Evolutionary conservation across 1,140 invertebrate genomes (phyloP).

Genomic region (Bombus vancouverensis): DNA sequence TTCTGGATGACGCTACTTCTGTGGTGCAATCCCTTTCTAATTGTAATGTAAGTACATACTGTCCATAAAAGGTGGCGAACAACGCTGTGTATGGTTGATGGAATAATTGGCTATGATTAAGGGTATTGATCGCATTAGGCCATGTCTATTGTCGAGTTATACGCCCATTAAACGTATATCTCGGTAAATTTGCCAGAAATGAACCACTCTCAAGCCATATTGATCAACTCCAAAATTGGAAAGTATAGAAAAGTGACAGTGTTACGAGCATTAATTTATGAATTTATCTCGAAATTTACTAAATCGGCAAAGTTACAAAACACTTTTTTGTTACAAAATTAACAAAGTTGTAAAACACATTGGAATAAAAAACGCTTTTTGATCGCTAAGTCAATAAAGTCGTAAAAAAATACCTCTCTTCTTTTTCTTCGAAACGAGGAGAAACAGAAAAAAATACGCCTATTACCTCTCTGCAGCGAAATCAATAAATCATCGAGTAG

Average conservation of each 20-base stretch:
- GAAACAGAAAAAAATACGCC: too few species aligned
- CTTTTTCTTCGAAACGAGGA: too few species aligned
- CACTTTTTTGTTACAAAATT: background rate
- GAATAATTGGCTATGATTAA: slow-evolving; percentile 31
- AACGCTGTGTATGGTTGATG: background rate
- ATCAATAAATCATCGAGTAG: slow-evolving; percentile 9
- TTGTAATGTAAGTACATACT: background rate
- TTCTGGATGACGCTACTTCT: background rate
- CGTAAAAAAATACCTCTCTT: too few species aligned
- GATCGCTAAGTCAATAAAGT: too few species aligned
- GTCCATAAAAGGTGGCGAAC: background rate
- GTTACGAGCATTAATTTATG: too few species aligned
- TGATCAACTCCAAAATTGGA: too few species aligned
- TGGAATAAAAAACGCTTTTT: background rate
- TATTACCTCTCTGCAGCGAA: background rate
- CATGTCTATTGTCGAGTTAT: slow-evolving; percentile 5
- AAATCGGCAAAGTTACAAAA: background rate
- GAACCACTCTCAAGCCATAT: too few species aligned
- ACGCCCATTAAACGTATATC: background rate
- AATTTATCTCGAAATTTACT: too few species aligned
- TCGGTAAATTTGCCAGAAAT: slow-evolving; percentile 9
- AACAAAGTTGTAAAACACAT: background rate
- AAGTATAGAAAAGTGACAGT: background rate
- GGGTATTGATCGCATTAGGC: slow-evolving; percentile 3
- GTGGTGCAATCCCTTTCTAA: background rate